Conservation (phyloP, 2,888 invertebrate species). For the Limnephilus rhombicus region DNA sequence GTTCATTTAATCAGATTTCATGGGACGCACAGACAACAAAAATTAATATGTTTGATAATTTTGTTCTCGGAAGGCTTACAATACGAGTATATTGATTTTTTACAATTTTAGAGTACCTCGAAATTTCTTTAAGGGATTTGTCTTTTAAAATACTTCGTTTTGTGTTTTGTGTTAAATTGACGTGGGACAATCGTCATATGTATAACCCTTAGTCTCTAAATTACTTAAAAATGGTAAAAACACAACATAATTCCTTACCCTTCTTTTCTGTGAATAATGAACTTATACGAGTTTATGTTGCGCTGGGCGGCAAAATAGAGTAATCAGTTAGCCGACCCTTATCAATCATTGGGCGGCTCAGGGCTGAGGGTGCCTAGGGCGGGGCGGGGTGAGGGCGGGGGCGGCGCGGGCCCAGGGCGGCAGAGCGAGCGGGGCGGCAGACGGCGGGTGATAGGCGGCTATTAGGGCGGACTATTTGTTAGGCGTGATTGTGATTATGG, state of each 20-base stretch:
- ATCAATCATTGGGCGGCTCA: slow-evolving; percentile 61
- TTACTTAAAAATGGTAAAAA: slow-evolving; percentile 23
- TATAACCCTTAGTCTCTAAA: not conserved
- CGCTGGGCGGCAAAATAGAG: slow-evolving; percentile 55
- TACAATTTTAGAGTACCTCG: too few relatives aligned
- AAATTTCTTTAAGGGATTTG: too few relatives aligned
- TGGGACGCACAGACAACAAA: too few relatives aligned
- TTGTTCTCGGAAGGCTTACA: too few relatives aligned
- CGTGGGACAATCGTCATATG: not conserved
- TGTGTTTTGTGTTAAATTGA: not conserved
- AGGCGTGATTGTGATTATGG: slow-evolving; percentile 57
- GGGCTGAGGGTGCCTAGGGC: slow-evolving; percentile 14
- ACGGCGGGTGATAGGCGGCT: slow-evolving; percentile 57
- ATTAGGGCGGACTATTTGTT: slow-evolving; percentile 61
- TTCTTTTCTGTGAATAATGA: slow-evolving; percentile 50
- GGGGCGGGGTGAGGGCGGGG: slow-evolving; percentile 12
- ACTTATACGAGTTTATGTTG: slow-evolving; percentile 47
- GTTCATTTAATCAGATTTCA: too few relatives aligned
- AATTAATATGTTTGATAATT: too few relatives aligned
- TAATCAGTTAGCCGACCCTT: slow-evolving; percentile 65
- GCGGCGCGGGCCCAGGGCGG: slow-evolving; percentile 19
- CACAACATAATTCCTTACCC: slow-evolving; percentile 14
- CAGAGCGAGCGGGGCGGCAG: slow-evolving; percentile 23
- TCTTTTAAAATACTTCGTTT: too few relatives aligned
- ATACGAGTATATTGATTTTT: too few relatives aligned